Evolutionary conservation across 2,888 invertebrate genomes (phyloP).

Genomic region (Junonia oenone): DNA sequence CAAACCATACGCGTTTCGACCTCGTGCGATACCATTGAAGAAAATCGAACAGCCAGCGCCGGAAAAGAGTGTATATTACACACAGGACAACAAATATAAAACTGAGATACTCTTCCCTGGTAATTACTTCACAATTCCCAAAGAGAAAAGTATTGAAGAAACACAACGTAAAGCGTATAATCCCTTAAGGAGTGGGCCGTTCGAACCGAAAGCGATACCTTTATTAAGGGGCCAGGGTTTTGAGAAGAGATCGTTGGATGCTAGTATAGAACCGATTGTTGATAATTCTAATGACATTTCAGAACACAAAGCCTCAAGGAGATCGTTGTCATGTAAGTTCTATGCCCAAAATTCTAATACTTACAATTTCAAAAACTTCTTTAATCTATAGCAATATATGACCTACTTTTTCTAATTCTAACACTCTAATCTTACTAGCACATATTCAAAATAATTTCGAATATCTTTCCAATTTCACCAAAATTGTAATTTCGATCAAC

Average conservation of each 20-base stretch:
- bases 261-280: conserved; percentile 47
- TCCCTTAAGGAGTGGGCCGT: conserved; percentile 37
- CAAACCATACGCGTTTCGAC: conserved; percentile 53
- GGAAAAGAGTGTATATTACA: conserved; percentile 56
- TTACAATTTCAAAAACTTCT: background rate
- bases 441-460: background rate
- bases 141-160: conserved; percentile 58
- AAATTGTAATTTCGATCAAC: background rate
- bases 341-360: background rate
- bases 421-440: background rate
- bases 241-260: conserved; percentile 55
- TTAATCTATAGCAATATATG: background rate
- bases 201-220: conserved; percentile 61
- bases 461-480: too few relatives aligned
- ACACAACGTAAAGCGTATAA: conserved; percentile 36
- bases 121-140: conserved; percentile 72
- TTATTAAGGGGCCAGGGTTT: conserved; percentile 54
- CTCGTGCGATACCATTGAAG: conserved; percentile 54
- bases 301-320: conserved; percentile 52
- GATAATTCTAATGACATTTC: conserved; percentile 54
- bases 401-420: background rate
- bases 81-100: conserved; percentile 51
- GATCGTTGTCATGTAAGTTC: conserved; percentile 67
- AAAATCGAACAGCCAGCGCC: conserved; percentile 41
- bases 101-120: conserved; percentile 68